A percentile compares a stretch with the other conserved stretches of the same genome.
Evolutionary conservation across 1,140 invertebrate species (phyloP).

Genomic region (Chelonus insularis): DNA sequence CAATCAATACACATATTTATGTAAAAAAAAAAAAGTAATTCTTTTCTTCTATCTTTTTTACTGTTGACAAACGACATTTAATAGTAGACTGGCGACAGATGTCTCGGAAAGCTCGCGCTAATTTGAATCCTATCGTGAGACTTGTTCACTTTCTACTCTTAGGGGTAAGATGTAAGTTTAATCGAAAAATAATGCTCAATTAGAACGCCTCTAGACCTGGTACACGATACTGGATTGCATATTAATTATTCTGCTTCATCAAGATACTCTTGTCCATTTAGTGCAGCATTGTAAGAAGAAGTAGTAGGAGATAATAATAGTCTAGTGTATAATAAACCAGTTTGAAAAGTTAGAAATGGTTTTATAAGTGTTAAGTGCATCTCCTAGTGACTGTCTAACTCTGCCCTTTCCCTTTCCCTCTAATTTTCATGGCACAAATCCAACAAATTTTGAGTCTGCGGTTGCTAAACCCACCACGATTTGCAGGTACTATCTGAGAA

Average conservation of each 20-base stretch:
- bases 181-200: constrained; percentile 53
- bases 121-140: constrained; percentile 51
- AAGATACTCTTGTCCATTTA: background rate
- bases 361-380: constrained; percentile 21
- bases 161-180: constrained; percentile 36
- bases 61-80: constrained; percentile 49
- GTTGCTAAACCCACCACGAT: constrained; percentile 14
- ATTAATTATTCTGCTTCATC: constrained; percentile 45
- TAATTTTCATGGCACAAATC: constrained; percentile 42
- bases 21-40: background rate
- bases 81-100: constrained; percentile 50
- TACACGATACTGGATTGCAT: constrained; percentile 36
- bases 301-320: background rate
- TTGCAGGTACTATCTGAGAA: constrained; percentile 40
- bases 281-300: too few species aligned
- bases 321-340: constrained; percentile 7
- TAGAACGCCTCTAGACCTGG: constrained; percentile 32
- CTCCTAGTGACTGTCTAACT: constrained; percentile 7
- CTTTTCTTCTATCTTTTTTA: background rate
- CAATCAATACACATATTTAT: background rate
- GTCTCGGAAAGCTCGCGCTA: constrained; percentile 43
- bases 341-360: constrained; percentile 13
- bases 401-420: constrained; percentile 12
- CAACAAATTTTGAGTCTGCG: constrained; percentile 40
- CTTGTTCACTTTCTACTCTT: constrained; percentile 33